Percentiles rank a stretch among this genome's conserved stretches.
Evolutionary conservation across 2,797 vertebrate species (phyloP).

Genomic region (Gallinago solitaria): DNA sequence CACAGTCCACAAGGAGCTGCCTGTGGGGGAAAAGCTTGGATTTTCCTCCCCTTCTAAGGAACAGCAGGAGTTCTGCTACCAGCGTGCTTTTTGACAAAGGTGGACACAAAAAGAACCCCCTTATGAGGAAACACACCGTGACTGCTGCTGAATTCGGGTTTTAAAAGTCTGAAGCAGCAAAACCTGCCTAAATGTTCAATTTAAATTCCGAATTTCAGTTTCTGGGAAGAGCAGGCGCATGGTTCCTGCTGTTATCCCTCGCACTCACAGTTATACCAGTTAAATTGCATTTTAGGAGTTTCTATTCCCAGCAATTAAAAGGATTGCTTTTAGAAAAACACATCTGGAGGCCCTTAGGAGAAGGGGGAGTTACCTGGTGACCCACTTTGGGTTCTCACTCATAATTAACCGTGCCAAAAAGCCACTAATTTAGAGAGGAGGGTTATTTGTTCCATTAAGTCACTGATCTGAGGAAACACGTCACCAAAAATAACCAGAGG

Average conservation of each 20-base stretch:
- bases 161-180: background rate
- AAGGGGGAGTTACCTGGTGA: background rate
- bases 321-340: background rate
- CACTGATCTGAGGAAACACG: background rate
- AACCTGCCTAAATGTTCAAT: background rate
- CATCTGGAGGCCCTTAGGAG: background rate
- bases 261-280: background rate
- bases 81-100: background rate
- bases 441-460: background rate
- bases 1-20: background rate
- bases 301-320: background rate
- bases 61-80: background rate
- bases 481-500: background rate
- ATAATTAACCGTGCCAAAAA: background rate
- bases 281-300: background rate
- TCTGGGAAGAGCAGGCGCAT: no score
- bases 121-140: background rate
- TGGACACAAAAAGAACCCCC: background rate
- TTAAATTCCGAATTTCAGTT: background rate
- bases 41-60: background rate
- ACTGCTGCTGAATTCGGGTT: background rate
- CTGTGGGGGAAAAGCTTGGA: background rate
- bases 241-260: background rate
- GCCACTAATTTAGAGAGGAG: background rate
- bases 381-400: background rate